Evolutionary conservation across 2,113 vertebrate genomes (phyloP), one percentile per base, ranked within the genome.

Genomic region (Anarrhichthys ocellatus): DNA sequence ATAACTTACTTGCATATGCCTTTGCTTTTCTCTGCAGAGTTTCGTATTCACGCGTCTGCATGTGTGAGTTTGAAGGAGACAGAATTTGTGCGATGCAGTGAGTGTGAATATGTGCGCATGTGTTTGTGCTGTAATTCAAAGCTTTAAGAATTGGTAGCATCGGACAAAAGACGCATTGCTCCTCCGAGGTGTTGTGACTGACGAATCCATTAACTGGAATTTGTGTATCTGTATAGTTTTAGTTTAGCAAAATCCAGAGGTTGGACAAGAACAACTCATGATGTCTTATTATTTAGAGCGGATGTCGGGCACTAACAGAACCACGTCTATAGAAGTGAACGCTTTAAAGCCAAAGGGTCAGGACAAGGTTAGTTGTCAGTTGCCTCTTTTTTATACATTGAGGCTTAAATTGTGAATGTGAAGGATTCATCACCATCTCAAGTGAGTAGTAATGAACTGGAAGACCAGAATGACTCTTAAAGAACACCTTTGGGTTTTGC

Each of bases 181-280:
- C 48, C 81, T 81, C 67, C 27, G 38, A 78, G 82, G 73, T 87
- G 87, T 76, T 63, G 40, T 69, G 68, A 88, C 87, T 73, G 77
- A 84, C 84, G 86, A 91, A 87, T 92, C 85, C 81, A 91, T 93
- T 90, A 89, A 84, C 85, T 80, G 74, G 76, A 69, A 63, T 79
- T 78, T 65, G 56, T 75, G 8, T 40, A 40, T 80, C 32, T 74
- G 73, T 73, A 63, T 85, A 65, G 74, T 84, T 84, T 29, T 64
- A 32, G 40, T 18, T 59, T 66, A 22, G 52, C 40, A 65, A 59
- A 88, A 81, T 34, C 48, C 17, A 22, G 22, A 38, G 52, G 15
- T 24, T 75, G 73, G 9, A 10, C 22, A 69, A 29, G 52, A 69
- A n/a, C 32, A 73, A 52, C 71, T 42, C 11, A 8, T 20, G 29